A percentile compares a stretch with the other conserved stretches of the same genome.
phyloP scores from a whole-genome alignment of 2,113 vertebrate species.

The Laterallus jamaicensis region DNA sequence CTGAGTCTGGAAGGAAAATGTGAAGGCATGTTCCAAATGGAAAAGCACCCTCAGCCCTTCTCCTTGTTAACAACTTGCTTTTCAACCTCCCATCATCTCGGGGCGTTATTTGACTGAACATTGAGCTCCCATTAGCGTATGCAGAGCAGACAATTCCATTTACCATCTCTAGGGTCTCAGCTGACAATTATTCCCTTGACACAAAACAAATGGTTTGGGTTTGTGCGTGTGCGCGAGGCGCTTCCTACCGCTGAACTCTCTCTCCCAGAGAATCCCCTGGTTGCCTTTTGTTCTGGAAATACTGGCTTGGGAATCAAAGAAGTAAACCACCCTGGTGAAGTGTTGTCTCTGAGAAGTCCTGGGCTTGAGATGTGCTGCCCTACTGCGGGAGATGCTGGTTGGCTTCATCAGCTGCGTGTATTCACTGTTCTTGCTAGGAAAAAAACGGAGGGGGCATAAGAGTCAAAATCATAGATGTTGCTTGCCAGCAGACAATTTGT shows the following conservation, averaged over 20 bases:
- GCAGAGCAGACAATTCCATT: conserved; percentile 16
- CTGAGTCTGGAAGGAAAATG: conserved; percentile 4
- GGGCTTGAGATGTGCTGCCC: not conserved
- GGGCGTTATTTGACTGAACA: not conserved
- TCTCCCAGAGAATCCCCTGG: not conserved
- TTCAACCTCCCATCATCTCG: not conserved
- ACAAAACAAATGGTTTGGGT: not conserved
- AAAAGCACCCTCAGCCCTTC: not conserved
- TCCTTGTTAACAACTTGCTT: conserved; percentile 19
- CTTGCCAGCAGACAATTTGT: not conserved
- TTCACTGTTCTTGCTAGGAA: not conserved
- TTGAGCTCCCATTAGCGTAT: not conserved
- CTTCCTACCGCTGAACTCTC: not conserved
- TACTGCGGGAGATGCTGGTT: not conserved
- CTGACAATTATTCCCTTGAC: conserved; percentile 20
- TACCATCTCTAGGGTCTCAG: not conserved
- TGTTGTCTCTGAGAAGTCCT: not conserved
- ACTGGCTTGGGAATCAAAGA: not conserved
- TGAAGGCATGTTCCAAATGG: not conserved
- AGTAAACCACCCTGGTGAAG: not conserved
- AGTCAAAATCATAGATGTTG: not conserved
- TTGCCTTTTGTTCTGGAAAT: conserved; percentile 18
- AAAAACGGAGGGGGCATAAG: not conserved
- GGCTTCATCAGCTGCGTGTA: not conserved
- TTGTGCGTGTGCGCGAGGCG: not conserved